Evolutionary conservation across 2,888 invertebrate genomes (phyloP).

Genomic region (Neocrepidodera transversa): DNA sequence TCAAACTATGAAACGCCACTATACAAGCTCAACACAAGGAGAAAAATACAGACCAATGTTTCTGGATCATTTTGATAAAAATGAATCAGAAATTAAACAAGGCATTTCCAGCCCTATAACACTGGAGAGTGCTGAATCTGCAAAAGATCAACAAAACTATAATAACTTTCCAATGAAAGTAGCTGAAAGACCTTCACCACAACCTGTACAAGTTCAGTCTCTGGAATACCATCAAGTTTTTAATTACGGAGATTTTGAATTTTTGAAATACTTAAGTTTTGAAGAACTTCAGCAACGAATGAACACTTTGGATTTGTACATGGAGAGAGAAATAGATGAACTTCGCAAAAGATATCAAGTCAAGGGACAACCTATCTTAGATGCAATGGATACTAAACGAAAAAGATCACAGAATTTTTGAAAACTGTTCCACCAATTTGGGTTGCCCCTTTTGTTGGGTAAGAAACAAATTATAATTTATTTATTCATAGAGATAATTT

Average conservation of each 20-base stretch:
- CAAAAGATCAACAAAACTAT: conserved; percentile 33
- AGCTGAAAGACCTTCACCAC: conserved; percentile 2
- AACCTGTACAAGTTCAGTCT: conserved; percentile 37
- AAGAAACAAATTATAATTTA: background rate
- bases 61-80: conserved; percentile 92
- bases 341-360: conserved; percentile 92
- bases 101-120: background rate
- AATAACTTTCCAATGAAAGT: conserved; percentile 13
- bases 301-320: conserved; percentile 92
- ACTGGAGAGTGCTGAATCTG: background rate
- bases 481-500: no score
- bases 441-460: conserved; percentile 1
- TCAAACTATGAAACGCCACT: conserved; percentile 73
- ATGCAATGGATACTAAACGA: conserved; percentile 97
- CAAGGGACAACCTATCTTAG: conserved; percentile 97
- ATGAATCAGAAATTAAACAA: conserved; percentile 68
- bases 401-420: conserved; percentile 96
- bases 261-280: conserved; percentile 45
- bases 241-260: conserved; percentile 41
- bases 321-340: conserved; percentile 98
- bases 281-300: conserved; percentile 92
- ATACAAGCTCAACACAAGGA: conserved; percentile 69
- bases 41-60: conserved; percentile 92
- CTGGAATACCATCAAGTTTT: conserved; percentile 36
- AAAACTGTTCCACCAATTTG: conserved; percentile 40